These are phyloP conservation scores for Dicyrtoma fusca DNA, from an alignment of 2,888 invertebrate genomes.

Conservation along the genomic window DNA sequence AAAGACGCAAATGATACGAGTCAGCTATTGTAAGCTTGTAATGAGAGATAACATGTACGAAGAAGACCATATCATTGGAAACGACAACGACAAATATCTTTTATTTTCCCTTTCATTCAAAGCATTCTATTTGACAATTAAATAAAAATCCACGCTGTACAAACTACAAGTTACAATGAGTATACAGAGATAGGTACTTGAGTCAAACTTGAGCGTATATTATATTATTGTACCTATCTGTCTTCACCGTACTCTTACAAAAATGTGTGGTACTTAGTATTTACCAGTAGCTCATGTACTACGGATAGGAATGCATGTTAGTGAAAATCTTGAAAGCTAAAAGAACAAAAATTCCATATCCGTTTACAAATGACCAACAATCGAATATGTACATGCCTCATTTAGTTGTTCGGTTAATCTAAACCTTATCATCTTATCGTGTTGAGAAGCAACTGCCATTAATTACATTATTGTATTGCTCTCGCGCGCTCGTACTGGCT, in stretches of 20 bases:
- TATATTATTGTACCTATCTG: no score
- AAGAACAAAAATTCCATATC: neutral
- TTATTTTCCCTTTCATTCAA: conserved; percentile 4
- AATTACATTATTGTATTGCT: conserved; percentile 3
- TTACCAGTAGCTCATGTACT: no score
- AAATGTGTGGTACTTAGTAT: no score
- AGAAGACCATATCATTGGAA: conserved; percentile 3
- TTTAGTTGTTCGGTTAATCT: no score
- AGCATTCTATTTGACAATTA: conserved; percentile 15
- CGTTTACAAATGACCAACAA: conserved; percentile 3
- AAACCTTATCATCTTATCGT: conserved; percentile 5
- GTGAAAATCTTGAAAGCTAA: neutral
- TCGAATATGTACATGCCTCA: neutral
- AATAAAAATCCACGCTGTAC: neutral
- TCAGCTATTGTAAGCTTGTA: no score
- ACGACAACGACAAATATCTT: neutral
- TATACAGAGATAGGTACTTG: no score
- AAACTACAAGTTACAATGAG: neutral
- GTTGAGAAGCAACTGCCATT: conserved; percentile 26
- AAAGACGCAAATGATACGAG: no score
- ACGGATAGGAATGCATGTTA: neutral
- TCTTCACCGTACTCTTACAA: no score
- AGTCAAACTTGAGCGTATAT: no score
- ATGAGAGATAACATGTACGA: conserved; percentile 4
- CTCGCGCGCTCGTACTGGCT: neutral